Conservation (phyloP, 92 coral and sea anemone genomes). For the Chrysogorgia sp. region DNA sequence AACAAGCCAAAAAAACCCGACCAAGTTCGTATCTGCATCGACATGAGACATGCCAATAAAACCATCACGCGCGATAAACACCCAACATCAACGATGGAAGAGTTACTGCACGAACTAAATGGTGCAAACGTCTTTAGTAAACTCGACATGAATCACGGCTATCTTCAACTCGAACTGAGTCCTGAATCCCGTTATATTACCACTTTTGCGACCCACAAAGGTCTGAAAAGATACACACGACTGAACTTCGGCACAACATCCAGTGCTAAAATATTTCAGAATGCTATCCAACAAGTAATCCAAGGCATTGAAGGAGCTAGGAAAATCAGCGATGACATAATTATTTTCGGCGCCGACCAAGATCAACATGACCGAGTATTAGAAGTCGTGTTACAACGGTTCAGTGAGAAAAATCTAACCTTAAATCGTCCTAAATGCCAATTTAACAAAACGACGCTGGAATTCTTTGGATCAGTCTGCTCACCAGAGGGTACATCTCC, state of each 20-base stretch:
- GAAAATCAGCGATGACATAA: conserved; percentile 55
- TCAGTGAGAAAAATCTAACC: conserved; percentile 18
- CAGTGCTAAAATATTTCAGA: conserved; percentile 47
- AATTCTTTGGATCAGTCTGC: conserved; percentile 41
- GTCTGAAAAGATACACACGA: conserved; percentile 35
- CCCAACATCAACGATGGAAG: conserved; percentile 50
- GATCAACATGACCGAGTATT: conserved; percentile 54
- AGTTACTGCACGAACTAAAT: conserved; percentile 42
- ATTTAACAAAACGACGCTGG: conserved; percentile 35
- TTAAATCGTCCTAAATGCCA: conserved; percentile 39
- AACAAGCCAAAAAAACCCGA: conserved; percentile 49
- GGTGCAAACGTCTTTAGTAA: conserved; percentile 42
- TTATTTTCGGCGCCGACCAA: conserved; percentile 42
- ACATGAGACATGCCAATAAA: conserved; percentile 53
- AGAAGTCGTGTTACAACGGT: conserved; percentile 30
- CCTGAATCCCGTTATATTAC: conserved; percentile 14
- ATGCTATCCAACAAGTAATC: conserved; percentile 22
- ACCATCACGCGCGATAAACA: conserved; percentile 45
- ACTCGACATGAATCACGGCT: conserved; percentile 39
- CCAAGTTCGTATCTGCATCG: conserved; percentile 42
- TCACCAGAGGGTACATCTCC: conserved; percentile 49
- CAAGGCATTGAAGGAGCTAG: conserved; percentile 35
- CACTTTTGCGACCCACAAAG: conserved; percentile 38
- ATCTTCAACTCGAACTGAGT: conserved; percentile 48
- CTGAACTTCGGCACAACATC: conserved; percentile 51